Base-by-base conservation (phyloP, 2,888 invertebrate genomes). In the Beris chalybata region DNA sequence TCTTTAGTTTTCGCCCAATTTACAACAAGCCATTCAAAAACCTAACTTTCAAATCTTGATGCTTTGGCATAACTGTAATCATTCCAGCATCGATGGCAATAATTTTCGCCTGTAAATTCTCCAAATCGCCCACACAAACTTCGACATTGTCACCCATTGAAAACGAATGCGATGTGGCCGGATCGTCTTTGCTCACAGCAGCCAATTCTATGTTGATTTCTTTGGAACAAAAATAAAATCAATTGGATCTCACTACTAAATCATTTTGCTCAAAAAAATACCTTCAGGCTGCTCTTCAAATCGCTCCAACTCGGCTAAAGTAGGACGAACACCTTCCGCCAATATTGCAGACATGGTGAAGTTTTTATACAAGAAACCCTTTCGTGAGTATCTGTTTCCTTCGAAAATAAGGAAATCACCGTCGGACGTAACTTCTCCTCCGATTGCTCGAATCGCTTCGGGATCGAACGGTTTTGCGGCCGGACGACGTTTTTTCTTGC, bases 131-230 rank as follows among this genome's bases (percentile, higher is more conserved):
- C 55, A 96, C 92, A 71, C 90, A 90, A 1, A 99, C 98, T 83
- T 97, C 97, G 0, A 99, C 97, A 76, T 96, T 95, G 77, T 99
- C 99, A 0, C 98, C 98, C 79, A 96, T 93, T 0, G 93, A 92
- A 78, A 98, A 96, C 1, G 91, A 92, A 81, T 97, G 97, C 9
- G 89, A 84, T 48, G 87, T 85, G 1, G 83, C 81, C 3, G 87
- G 85, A 77, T 91, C 90, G 74, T 91, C 92, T 74, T 89, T 90
- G 58, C 88, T 86, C 4, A 87, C 86, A 0, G 88, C 86, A 11
- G 89, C 87, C 52, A 94, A 81, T 78, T 93, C 93, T 72, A 95
- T 85, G 73, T 94, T 94, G 22, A 94, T 89, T 45, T 80, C 81
- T 78, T 53, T 29, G 58, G 48, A 59, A 53, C 48, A 47, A 55